phyloP scores from a whole-genome alignment of 1,140 invertebrate species.

The Spodoptera litura region DNA sequence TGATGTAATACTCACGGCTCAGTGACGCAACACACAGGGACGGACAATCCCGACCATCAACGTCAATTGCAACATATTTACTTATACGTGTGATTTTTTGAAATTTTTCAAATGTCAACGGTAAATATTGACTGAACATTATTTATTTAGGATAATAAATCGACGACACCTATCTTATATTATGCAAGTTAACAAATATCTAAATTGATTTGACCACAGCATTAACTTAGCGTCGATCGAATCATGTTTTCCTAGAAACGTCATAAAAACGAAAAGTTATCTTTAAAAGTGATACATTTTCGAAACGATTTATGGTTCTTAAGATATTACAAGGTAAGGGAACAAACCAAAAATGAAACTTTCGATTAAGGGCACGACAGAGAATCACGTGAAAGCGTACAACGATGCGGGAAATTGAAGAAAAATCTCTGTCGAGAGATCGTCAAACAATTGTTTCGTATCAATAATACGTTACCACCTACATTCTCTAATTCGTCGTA shows the following conservation, averaged over 20 bases:
- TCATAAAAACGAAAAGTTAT: not conserved
- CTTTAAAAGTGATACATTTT: not conserved
- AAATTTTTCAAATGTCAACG: not conserved
- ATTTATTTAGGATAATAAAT: too few species aligned
- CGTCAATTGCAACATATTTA: constrained; percentile 18
- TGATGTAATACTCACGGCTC: constrained; percentile 22
- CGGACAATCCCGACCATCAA: constrained; percentile 16
- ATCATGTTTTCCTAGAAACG: not conserved
- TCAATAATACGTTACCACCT: constrained; percentile 26
- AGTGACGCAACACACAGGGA: constrained; percentile 25
- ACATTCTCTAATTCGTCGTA: constrained; percentile 17
- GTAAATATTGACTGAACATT: not conserved
- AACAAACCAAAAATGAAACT: not conserved
- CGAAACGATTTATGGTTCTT: constrained; percentile 5
- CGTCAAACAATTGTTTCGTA: constrained; percentile 4
- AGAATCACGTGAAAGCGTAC: constrained; percentile 35
- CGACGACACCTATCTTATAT: too few species aligned
- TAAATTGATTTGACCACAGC: not conserved
- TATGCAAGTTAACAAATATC: too few species aligned
- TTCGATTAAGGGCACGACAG: constrained; percentile 37
- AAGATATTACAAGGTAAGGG: not conserved
- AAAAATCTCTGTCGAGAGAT: constrained; percentile 3
- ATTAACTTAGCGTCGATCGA: not conserved
- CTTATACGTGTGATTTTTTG: constrained; percentile 9
- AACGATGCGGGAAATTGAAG: constrained; percentile 39